Conservation (phyloP, 2,797 vertebrate species). For the Syngnathus acus region DNA sequence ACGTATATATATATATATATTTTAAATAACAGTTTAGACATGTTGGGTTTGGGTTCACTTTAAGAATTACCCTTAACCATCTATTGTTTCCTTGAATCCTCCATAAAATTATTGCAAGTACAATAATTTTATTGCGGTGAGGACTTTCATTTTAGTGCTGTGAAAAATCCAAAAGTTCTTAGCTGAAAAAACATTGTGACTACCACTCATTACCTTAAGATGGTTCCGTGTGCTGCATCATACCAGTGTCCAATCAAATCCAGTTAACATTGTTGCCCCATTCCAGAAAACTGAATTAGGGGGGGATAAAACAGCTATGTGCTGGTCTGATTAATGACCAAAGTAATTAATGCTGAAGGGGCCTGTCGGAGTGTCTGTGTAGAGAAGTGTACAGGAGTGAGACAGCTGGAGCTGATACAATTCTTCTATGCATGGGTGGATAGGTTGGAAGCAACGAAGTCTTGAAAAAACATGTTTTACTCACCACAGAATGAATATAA, state of each 20-base stretch:
- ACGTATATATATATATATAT: no score
- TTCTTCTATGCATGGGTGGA: no score
- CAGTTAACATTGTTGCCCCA: conserved; percentile 67
- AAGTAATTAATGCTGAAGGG: conserved; percentile 77
- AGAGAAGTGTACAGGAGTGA: conserved; percentile 53
- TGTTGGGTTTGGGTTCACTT: neutral
- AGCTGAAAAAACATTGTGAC: conserved; percentile 28
- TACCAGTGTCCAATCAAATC: conserved; percentile 74
- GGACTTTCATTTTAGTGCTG: conserved; percentile 11
- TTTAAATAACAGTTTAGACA: no score
- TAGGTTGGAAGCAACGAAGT: conserved; percentile 16
- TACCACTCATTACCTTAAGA: conserved; percentile 29
- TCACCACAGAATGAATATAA: neutral
- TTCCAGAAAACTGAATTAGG: conserved; percentile 70
- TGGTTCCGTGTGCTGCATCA: conserved; percentile 70
- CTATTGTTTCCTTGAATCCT: neutral
- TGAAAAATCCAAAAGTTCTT: conserved; percentile 8
- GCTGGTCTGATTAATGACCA: conserved; percentile 73
- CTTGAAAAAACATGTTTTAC: neutral
- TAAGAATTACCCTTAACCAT: neutral
- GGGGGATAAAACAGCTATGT: conserved; percentile 70
- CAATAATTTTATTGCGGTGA: conserved; percentile 9
- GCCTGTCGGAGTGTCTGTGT: conserved; percentile 63
- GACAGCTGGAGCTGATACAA: conserved; percentile 50
- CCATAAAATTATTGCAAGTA: neutral